Evolutionary conservation across 2,113 vertebrate species (phyloP).

Genomic region (Odobenus rosmarus): DNA sequence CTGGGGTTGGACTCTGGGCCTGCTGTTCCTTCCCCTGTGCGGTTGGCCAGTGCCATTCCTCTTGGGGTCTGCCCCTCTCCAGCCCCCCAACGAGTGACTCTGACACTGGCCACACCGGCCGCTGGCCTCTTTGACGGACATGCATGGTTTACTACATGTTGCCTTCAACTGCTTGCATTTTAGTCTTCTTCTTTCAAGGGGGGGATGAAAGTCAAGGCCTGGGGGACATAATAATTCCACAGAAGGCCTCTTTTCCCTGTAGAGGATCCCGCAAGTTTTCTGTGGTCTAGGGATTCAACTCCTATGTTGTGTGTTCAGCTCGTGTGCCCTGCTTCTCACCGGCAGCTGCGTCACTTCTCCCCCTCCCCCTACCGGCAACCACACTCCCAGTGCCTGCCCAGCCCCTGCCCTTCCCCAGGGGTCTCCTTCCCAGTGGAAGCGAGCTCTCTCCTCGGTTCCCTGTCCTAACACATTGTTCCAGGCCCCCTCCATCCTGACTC

Average conservation of each 20-base stretch:
- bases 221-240: background rate
- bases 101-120: background rate
- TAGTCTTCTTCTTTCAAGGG: constrained; percentile 17
- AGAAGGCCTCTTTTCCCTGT: background rate
- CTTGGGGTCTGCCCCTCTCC: background rate
- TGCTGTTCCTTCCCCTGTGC: background rate
- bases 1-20: background rate
- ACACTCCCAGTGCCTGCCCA: no score
- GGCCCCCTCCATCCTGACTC: background rate
- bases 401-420: background rate
- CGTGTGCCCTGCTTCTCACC: background rate
- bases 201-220: background rate
- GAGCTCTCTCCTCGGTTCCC: background rate
- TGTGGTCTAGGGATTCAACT: background rate
- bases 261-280: background rate
- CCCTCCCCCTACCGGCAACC: accelerated
- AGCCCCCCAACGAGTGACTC: background rate
- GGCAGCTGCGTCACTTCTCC: accelerated
- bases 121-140: background rate
- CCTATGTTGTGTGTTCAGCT: background rate
- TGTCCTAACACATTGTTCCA: background rate
- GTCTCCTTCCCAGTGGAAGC: background rate
- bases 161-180: background rate
- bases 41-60: background rate
- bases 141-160: background rate